Conservation (phyloP, 2,113 vertebrate species). For the Beaufortia kweichowensis region DNA sequence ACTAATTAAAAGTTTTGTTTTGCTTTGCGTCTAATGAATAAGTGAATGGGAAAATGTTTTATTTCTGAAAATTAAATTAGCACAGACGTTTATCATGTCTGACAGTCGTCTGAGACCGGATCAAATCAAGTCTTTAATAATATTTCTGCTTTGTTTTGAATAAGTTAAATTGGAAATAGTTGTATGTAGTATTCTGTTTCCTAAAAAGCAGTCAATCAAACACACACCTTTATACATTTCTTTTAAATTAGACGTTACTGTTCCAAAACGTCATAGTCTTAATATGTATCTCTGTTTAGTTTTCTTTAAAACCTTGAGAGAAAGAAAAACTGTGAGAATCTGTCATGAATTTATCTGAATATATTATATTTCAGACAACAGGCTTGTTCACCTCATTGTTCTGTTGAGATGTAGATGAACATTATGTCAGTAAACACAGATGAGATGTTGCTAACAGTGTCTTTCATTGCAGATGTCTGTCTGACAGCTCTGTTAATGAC, state of each 20-base stretch:
- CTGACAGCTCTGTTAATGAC: constrained; percentile 45
- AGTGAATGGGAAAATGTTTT: constrained; percentile 36
- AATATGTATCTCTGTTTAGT: too few relatives aligned
- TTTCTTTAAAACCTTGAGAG: too few relatives aligned
- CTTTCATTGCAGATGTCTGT: background rate
- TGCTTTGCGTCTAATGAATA: constrained; percentile 36
- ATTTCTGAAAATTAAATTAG: constrained; percentile 48
- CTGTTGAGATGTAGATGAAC: constrained; percentile 22
- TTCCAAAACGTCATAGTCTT: too few relatives aligned
- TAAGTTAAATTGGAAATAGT: background rate
- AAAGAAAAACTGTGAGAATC: too few relatives aligned
- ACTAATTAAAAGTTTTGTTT: constrained; percentile 48
- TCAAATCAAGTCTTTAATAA: constrained; percentile 2
- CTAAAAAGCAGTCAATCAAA: background rate
- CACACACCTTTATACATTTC: background rate
- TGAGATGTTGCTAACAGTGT: constrained; percentile 44
- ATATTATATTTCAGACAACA: too few relatives aligned
- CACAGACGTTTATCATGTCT: constrained; percentile 32
- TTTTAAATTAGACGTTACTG: too few relatives aligned
- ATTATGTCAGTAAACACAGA: constrained; percentile 51
- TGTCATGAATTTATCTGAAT: too few relatives aligned
- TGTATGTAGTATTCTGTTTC: background rate
- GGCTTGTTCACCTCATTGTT: constrained; percentile 3
- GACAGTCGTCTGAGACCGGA: constrained; percentile 30
- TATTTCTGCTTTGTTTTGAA: background rate